These are phyloP conservation scores for Eurosta solidaginis DNA, from an alignment of 1,140 invertebrate genomes.

Conservation along the genomic window DNA sequence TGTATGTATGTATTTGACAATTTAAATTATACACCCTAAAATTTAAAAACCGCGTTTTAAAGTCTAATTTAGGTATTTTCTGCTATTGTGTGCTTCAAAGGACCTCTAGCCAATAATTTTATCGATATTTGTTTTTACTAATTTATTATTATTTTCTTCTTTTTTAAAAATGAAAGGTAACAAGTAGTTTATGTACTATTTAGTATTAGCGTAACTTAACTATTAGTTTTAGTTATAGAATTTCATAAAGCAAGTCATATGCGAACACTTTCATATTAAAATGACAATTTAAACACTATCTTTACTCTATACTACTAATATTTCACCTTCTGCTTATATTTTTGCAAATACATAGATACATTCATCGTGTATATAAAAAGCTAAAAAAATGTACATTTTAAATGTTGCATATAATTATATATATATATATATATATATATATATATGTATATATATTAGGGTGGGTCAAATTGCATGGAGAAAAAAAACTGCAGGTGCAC, in stretches of 20 bases:
- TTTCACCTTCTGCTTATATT: neutral
- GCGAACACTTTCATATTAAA: no score
- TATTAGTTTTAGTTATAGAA: neutral
- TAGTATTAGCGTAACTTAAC: neutral
- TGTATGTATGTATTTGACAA: neutral
- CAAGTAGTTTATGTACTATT: neutral
- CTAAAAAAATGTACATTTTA: constrained; percentile 7
- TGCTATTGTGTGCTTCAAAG: no score
- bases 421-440: constrained; percentile 37
- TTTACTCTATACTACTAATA: neutral
- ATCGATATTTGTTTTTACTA: neutral
- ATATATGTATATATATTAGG: constrained; percentile 29
- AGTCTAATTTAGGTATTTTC: neutral
- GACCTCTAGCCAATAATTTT: neutral
- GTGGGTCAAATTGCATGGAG: no score
- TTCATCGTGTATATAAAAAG: neutral
- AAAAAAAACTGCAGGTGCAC: no score
- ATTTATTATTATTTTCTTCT: neutral
- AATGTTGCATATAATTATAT: no score
- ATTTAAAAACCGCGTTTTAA: neutral
- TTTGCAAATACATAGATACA: neutral
- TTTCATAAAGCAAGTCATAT: neutral
- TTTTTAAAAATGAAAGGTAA: neutral
- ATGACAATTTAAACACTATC: neutral
- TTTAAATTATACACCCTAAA: no score